Evolutionary conservation across 2,888 invertebrate genomes (phyloP).

Genomic region (Lucinisca nassula): DNA sequence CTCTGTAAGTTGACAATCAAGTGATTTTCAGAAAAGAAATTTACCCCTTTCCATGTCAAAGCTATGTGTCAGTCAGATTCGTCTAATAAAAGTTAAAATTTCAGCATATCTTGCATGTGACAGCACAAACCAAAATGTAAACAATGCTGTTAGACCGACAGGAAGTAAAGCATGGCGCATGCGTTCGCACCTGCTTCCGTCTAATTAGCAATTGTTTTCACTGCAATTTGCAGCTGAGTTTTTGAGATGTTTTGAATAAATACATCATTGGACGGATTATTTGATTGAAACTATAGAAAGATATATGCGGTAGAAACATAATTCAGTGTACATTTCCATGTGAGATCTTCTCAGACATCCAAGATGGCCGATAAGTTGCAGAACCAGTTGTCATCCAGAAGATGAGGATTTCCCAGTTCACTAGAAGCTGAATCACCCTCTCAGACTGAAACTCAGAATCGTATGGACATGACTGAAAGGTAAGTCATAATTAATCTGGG

Average conservation of each 20-base stretch:
- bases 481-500: background rate
- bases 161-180: conserved; percentile 46
- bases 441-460: background rate
- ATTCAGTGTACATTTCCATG: too few relatives aligned
- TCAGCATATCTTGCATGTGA: background rate
- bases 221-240: background rate
- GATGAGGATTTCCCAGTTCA: background rate
- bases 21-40: too few relatives aligned
- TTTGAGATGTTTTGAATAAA: too few relatives aligned
- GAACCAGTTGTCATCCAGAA: conserved; percentile 1
- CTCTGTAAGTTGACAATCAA: too few relatives aligned
- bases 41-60: conserved; percentile 18
- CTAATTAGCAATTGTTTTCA: conserved; percentile 70
- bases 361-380: conserved; percentile 1
- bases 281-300: too few relatives aligned
- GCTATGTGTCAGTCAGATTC: background rate
- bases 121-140: background rate
- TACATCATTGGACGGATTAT: too few relatives aligned
- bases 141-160: conserved; percentile 22
- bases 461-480: conserved; percentile 1
- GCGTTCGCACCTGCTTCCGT: conserved; percentile 60
- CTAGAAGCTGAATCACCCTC: background rate
- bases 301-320: too few relatives aligned
- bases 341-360: too few relatives aligned
- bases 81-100: background rate